Evolutionary conservation across 2,888 invertebrate genomes (phyloP), one percentile per base, ranked within the genome.

Genomic region (Drosophila flavopinicola): DNA sequence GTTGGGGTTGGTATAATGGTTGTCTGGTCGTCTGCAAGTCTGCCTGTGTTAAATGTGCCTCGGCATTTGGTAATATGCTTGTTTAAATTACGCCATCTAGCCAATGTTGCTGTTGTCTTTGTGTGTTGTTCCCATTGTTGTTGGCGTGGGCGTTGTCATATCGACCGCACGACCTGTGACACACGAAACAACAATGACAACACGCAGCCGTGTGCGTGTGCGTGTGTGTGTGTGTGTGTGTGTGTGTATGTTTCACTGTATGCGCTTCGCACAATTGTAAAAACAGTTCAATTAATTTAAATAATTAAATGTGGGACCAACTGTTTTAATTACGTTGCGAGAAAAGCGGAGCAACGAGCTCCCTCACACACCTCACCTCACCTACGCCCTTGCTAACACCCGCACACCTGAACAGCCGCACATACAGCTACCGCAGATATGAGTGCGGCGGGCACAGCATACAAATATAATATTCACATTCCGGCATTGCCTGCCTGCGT

Each of bases 211-310:
- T 47, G 11, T n/a, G 15, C 37, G 2, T 7, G 11, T 13, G 30
- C 27, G 7, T 51, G 25, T 30, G 11, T 29, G 6, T 10, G 48
- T 24, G 9, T 20, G 45, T 30, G 15, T 47, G 37, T 56, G 33
- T 20, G 32, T n/a, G 11, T 42, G 29, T 15, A 13, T 49, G 32
- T 23, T 7, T 15, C 29, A 32, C 39, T 41, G 44, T 42, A 37
- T 49, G 37, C 39, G 51, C 33, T 30, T 48, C 48, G 56, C 48
- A 45, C 68, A 78, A 73, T 79, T 83, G 78, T 78, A 75, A 85
- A 85, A 83, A 83, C 85, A 83, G 69, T 85, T 83, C 79, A 85
- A 83, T 85, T 85, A 79, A 77, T 85, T 85, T 85, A 85, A 83
- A 83, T 85, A 85, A 83, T 83, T 79, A 83, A 79, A 83, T 73